Conservation (phyloP, 1,140 invertebrate genomes). For the Leucophenga varia region DNA sequence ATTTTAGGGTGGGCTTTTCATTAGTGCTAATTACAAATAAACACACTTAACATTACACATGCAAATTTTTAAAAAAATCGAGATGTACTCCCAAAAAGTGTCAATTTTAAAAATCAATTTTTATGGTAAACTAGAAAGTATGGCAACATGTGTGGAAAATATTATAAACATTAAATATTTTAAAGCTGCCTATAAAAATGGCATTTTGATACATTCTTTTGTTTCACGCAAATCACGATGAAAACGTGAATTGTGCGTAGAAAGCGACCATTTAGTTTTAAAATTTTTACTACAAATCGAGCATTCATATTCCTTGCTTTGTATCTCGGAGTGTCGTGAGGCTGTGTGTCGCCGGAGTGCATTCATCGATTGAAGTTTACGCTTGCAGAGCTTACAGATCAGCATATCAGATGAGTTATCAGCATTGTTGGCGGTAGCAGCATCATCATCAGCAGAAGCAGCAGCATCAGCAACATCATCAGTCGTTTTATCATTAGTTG, state of each 20-base stretch:
- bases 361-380: constrained; percentile 43
- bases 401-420: constrained; percentile 18
- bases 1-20: too few relatives aligned
- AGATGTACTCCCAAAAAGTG: too few relatives aligned
- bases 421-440: not conserved
- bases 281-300: constrained; percentile 47
- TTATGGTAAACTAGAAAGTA: too few relatives aligned
- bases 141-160: not conserved
- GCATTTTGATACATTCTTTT: constrained; percentile 43
- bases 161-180: not conserved
- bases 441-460: constrained; percentile 20
- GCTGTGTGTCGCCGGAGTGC: constrained; percentile 44
- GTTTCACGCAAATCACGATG: constrained; percentile 36
- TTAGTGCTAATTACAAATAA: too few relatives aligned
- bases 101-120: too few relatives aligned
- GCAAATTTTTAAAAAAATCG: too few relatives aligned
- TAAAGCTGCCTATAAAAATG: constrained; percentile 1
- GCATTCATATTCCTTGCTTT: constrained; percentile 42
- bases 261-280: constrained; percentile 55
- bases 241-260: constrained; percentile 53
- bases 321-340: constrained; percentile 46
- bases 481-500: too few relatives aligned
- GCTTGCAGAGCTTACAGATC: constrained; percentile 39
- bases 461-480: not conserved
- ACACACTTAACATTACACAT: too few relatives aligned